phyloP scores from a whole-genome alignment of 2,113 vertebrate species.

The Fregata magnificens region DNA sequence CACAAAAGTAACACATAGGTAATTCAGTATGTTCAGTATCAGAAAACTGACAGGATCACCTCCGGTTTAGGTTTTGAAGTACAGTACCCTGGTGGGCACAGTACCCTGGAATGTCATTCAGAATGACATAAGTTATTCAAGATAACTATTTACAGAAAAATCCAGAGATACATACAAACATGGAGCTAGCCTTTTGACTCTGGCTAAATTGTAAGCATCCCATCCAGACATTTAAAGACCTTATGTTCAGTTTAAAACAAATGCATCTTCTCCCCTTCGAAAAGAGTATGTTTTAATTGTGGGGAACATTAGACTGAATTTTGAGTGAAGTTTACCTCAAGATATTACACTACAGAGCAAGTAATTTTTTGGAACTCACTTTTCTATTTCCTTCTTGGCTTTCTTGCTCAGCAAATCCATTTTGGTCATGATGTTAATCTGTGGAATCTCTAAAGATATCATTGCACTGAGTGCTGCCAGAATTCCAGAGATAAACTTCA shows the following conservation, averaged over 20 bases:
- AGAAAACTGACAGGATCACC: background rate
- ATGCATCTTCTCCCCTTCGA: background rate
- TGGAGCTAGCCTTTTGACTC: background rate
- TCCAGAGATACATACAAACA: background rate
- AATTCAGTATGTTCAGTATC: background rate
- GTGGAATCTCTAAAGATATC: conserved; percentile 93
- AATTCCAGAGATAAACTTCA: conserved; percentile 94
- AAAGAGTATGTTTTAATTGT: background rate
- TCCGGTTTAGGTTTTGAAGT: background rate
- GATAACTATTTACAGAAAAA: background rate
- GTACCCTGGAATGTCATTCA: background rate
- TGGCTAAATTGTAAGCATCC: background rate
- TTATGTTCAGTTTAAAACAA: background rate
- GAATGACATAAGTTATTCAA: background rate
- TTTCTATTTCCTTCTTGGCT: conserved; percentile 96
- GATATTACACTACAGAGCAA: background rate
- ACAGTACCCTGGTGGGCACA: background rate
- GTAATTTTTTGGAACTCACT: conserved; percentile 74
- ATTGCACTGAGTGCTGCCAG: conserved; percentile 96
- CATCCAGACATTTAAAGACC: background rate
- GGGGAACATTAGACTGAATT: background rate
- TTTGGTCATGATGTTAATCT: conserved; percentile 98
- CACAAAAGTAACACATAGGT: background rate
- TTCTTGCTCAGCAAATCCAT: conserved; percentile 96
- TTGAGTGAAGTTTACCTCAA: background rate